Evolutionary conservation across 2,888 invertebrate genomes (phyloP).

Genomic region (Achlya flavicornis): DNA sequence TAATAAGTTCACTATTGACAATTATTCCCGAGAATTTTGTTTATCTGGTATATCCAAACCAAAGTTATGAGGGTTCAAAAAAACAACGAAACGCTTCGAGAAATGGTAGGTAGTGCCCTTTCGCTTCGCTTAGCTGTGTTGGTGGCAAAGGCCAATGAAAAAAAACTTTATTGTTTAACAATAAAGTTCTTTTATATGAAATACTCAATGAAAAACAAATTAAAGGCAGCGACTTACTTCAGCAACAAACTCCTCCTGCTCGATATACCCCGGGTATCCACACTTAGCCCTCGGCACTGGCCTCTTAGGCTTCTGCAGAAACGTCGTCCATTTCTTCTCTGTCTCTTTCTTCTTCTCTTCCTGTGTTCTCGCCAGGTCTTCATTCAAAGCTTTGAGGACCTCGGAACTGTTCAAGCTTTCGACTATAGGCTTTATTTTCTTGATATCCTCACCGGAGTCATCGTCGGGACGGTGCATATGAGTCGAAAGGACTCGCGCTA

Average conservation of each 20-base stretch:
- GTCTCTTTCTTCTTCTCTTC: conserved; percentile 81
- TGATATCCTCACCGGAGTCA: conserved; percentile 86
- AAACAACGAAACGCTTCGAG: no score
- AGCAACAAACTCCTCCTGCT: conserved; percentile 38
- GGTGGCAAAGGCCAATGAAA: no score
- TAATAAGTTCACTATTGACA: no score
- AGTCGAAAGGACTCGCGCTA: conserved; percentile 64
- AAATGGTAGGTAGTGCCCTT: no score
- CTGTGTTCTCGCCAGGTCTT: conserved; percentile 77
- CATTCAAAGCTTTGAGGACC: conserved; percentile 86
- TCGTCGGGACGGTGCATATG: conserved; percentile 71
- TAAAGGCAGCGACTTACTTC: conserved; percentile 40
- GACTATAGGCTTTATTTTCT: conserved; percentile 86
- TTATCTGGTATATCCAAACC: no score
- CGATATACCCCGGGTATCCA: conserved; percentile 53
- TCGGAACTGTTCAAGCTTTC: conserved; percentile 87
- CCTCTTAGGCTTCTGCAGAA: conserved; percentile 89
- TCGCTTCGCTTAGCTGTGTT: no score
- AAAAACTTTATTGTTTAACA: no score
- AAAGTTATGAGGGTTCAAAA: no score
- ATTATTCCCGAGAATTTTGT: no score
- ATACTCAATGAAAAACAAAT: no score
- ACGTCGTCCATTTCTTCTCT: conserved; percentile 88
- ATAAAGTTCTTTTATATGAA: no score
- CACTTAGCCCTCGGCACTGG: conserved; percentile 82